phyloP scores from a whole-genome alignment of 2,888 invertebrate genomes.

The Cacoxenus indagator region DNA sequence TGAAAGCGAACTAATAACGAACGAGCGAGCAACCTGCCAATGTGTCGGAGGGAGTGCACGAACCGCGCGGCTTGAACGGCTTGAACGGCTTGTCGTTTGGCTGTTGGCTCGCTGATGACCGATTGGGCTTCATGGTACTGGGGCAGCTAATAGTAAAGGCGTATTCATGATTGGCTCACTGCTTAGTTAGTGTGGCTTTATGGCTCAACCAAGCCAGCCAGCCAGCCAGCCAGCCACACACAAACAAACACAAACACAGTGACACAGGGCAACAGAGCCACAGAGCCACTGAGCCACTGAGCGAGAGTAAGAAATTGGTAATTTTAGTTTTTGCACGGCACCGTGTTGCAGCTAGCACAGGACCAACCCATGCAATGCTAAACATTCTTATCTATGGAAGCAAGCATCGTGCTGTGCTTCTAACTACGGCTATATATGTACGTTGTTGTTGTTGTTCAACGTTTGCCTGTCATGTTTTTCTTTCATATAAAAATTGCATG shows the following conservation, averaged over 20 bases:
- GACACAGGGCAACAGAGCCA: too few relatives aligned
- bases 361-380: background rate
- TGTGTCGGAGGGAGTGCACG: too few relatives aligned
- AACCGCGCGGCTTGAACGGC: too few relatives aligned
- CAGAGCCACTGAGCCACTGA: too few relatives aligned
- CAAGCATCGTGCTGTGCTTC: background rate
- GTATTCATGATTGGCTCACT: too few relatives aligned
- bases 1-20: too few relatives aligned
- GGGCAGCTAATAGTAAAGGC: too few relatives aligned
- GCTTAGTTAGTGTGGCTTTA: background rate
- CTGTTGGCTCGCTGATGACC: too few relatives aligned
- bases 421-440: background rate
- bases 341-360: background rate
- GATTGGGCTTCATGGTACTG: too few relatives aligned
- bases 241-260: constrained; percentile 2
- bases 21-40: too few relatives aligned
- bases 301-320: too few relatives aligned
- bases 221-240: background rate
- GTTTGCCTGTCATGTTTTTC: constrained; percentile 6
- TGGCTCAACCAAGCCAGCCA: background rate
- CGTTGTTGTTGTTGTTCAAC: background rate
- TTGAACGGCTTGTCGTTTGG: too few relatives aligned
- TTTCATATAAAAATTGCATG: constrained; percentile 14
- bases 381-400: background rate
- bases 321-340: background rate